A percentile compares a stretch with the other conserved stretches of the same genome.
phyloP scores from a whole-genome alignment of 1,140 invertebrate genomes.

The Hylaeus anthracinus region DNA sequence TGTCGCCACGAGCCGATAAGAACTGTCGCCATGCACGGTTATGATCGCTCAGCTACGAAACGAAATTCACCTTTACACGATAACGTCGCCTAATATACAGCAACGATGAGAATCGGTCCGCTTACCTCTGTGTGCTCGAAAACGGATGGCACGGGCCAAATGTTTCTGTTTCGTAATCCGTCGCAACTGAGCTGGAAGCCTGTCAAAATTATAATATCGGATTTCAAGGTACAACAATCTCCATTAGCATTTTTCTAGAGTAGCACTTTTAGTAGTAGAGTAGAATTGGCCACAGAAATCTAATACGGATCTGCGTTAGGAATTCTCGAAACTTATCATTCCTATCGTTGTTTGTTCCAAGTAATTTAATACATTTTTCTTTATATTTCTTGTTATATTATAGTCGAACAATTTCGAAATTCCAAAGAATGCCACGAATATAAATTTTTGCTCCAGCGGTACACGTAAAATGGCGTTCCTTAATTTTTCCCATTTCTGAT shows the following conservation, averaged over 20 bases:
- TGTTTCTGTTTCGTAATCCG: constrained; percentile 27
- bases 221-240: constrained; percentile 27
- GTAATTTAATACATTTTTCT: too few relatives aligned
- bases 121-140: neutral
- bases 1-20: constrained; percentile 41
- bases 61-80: constrained; percentile 26
- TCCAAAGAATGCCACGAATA: too few relatives aligned
- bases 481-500: neutral
- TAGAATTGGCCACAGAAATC: too few relatives aligned
- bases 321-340: too few relatives aligned
- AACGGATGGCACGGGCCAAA: neutral
- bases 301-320: too few relatives aligned
- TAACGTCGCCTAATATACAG: constrained; percentile 43
- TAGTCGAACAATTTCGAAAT: too few relatives aligned
- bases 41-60: constrained; percentile 8
- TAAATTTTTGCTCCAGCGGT: too few relatives aligned
- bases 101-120: neutral
- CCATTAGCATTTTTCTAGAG: neutral
- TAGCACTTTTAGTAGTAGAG: too few relatives aligned
- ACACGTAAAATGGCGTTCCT: too few relatives aligned
- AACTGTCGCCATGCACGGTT: neutral
- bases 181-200: neutral
- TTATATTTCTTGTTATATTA: too few relatives aligned
- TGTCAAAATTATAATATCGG: constrained; percentile 29
- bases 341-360: too few relatives aligned